Conservation (phyloP, 1,140 invertebrate genomes). For the Magallana angulata region DNA sequence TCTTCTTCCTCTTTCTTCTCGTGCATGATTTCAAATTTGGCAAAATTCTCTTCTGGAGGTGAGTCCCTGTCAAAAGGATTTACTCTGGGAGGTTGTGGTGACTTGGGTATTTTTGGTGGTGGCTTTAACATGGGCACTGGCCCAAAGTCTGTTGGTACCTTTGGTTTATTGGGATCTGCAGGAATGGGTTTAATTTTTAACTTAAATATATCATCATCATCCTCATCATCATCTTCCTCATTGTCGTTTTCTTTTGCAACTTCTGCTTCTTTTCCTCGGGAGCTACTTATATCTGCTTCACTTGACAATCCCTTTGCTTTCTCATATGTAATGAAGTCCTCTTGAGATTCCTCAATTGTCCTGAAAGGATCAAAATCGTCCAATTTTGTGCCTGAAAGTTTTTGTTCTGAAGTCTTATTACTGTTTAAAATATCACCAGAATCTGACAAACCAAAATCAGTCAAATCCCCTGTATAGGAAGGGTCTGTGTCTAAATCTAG, state of each 20-base stretch:
- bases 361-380: constrained; percentile 63
- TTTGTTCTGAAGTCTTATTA: constrained; percentile 2
- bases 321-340: constrained; percentile 37
- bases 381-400: constrained; percentile 24
- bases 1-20: constrained; percentile 62
- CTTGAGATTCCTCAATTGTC: constrained; percentile 45
- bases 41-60: constrained; percentile 75
- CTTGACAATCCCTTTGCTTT: not conserved
- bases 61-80: constrained; percentile 91
- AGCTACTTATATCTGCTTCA: not conserved
- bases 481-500: constrained; percentile 41
- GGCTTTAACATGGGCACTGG: constrained; percentile 67
- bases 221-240: constrained; percentile 56
- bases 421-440: constrained; percentile 26
- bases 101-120: constrained; percentile 73
- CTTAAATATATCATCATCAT: constrained; percentile 67
- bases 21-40: constrained; percentile 73
- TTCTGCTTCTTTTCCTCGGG: not conserved
- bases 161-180: constrained; percentile 38
- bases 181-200: constrained; percentile 68
- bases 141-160: constrained; percentile 29
- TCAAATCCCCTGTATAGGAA: constrained; percentile 42
- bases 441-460: constrained; percentile 40
- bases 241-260: constrained; percentile 6
- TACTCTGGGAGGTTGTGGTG: constrained; percentile 81